phyloP scores from a whole-genome alignment of 2,113 vertebrate genomes.

The Hipposideros armiger region DNA sequence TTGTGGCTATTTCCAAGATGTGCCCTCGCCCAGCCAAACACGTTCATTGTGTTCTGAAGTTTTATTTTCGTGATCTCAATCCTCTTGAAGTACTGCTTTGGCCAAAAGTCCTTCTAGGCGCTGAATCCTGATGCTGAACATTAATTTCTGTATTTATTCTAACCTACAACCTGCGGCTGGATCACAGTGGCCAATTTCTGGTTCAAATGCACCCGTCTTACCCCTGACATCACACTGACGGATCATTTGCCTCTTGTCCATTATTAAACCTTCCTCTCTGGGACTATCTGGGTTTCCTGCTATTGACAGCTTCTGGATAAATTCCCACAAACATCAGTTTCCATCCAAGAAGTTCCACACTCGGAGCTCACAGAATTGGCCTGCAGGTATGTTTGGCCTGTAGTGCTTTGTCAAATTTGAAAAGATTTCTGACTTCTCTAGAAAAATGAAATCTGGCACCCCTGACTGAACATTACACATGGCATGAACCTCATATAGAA shows the following conservation, averaged over 20 bases:
- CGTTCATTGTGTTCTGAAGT: neutral
- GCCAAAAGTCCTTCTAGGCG: neutral
- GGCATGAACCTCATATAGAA: neutral
- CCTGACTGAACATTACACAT: neutral
- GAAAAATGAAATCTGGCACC: neutral
- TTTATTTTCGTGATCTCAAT: neutral
- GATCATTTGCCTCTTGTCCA: neutral
- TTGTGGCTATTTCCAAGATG: neutral
- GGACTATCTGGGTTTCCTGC: neutral
- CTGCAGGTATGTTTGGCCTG: neutral
- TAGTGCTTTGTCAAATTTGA: neutral
- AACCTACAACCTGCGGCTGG: neutral
- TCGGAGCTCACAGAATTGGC: neutral
- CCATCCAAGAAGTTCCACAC: neutral
- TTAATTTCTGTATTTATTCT: neutral
- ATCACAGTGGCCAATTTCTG: neutral
- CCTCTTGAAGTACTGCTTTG: neutral
- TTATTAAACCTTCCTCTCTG: neutral
- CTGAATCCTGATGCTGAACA: neutral
- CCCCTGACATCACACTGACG: neutral
- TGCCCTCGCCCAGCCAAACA: neutral
- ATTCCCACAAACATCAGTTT: neutral
- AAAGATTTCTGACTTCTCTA: neutral
- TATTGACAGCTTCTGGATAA: neutral
- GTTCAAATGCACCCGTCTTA: neutral